Base-by-base conservation (phyloP, 2,888 invertebrate species). In the Pinctada fucata region DNA sequence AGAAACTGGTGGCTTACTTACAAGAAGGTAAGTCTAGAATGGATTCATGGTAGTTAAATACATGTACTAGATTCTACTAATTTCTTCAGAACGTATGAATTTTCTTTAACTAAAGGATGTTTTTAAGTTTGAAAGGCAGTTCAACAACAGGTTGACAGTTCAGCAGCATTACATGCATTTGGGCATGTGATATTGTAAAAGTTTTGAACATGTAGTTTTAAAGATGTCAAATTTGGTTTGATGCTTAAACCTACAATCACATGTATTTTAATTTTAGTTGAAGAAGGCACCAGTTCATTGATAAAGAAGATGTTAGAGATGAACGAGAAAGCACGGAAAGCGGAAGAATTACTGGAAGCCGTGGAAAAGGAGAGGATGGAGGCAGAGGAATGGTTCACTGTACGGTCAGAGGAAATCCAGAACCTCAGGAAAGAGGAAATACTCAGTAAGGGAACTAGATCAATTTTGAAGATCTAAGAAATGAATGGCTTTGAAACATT, bases 321-420 rank as follows among this genome's bases (percentile, higher is more conserved):
- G 84, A 91, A 89, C 79, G 89, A 88, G 66, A 89, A 91, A 73
- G 90, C 90, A 3, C 86, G 84, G 77, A 88, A 90, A 74, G 90
- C 88, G 1, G 92, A 92, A 80, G 89, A 88, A 67, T 78, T 92
- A 8, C 81, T 92, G 75, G 92, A 92, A 70, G 79, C 83, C 31
- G 86, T 92, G 81, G 92, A 92, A 74, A 82, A 86, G 81, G 91
- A 92, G 81, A 87, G 91, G 82, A 89, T 90, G 73, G 88, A 88
- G 68, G 86, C 87, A 68, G 90, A 92, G 76, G 87, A 90, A 74
- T 87, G 87, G 86, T 91, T 90, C 83, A 85, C 86, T 8, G 91
- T 92, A 5, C 80, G 88, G 71, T 89, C 89, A 84, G 92, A 92
- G 76, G 92, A 92, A 76, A 71, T 88, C 2, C 87, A 88, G 52